Percentiles rank a stretch among this genome's conserved stretches.
Conservation (phyloP, 2,113 vertebrate genomes). For the Scalopus aquaticus region DNA sequence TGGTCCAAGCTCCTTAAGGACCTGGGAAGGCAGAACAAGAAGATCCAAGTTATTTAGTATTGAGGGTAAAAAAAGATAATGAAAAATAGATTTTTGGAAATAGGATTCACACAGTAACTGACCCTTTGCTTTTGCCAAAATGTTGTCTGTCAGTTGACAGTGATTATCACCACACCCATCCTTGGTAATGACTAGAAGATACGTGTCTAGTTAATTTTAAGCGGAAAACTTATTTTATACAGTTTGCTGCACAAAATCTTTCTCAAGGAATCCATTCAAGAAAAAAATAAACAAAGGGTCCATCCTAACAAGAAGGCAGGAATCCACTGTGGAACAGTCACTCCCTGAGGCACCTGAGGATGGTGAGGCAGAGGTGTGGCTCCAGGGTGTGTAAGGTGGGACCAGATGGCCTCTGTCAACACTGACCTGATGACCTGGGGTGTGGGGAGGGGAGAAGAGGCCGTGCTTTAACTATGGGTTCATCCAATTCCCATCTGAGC, state of each 20-base stretch:
- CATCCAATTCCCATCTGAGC: not conserved
- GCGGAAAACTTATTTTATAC: not conserved
- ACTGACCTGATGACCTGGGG: not conserved
- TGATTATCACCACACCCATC: not conserved
- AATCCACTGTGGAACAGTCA: not conserved
- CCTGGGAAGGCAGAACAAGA: not conserved
- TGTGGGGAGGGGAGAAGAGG: not conserved
- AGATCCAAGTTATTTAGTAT: not conserved
- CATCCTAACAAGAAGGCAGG: not conserved
- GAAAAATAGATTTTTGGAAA: not conserved
- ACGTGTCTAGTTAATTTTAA: not conserved
- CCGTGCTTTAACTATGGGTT: not conserved
- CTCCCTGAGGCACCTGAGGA: fast-evolving
- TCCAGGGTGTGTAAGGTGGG: not conserved
- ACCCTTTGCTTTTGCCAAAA: not conserved
- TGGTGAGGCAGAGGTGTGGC: not conserved
- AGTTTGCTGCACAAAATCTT: slow-evolving; percentile 1
- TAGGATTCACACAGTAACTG: not conserved
- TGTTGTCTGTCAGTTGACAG: not conserved
- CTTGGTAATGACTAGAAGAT: not conserved
- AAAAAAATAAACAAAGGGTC: not conserved
- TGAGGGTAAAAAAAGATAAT: not conserved
- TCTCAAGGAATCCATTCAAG: not conserved
- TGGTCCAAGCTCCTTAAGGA: not conserved
- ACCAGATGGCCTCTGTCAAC: not conserved